Conservation (phyloP, 1,140 invertebrate genomes). For the Brachionus angularis region DNA sequence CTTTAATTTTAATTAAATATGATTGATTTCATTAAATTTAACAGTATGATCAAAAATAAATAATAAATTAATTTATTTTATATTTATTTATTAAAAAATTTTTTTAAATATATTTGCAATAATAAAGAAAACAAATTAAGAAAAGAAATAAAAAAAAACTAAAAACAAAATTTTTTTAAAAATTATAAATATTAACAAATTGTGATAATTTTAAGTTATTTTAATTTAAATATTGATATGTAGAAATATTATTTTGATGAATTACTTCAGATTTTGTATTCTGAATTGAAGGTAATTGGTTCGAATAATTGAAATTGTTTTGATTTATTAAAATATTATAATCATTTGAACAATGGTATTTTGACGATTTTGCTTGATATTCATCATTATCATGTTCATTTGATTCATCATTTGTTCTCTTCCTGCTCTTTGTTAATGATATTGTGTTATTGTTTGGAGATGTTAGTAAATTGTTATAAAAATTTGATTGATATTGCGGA, state of each 20-base stretch:
- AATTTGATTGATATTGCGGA: background rate
- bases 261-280: too few relatives aligned
- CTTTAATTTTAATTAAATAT: background rate
- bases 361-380: background rate
- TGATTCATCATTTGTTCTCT: slow-evolving; percentile 4
- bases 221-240: too few relatives aligned
- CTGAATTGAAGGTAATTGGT: background rate
- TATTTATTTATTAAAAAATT: background rate
- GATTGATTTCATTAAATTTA: background rate
- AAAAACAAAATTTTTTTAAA: background rate
- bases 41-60: background rate
- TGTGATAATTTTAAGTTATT: too few relatives aligned
- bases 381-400: background rate
- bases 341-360: slow-evolving; percentile 13
- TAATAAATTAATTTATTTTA: background rate
- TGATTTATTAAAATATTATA: background rate
- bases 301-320: slow-evolving; percentile 9
- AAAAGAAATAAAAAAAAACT: too few relatives aligned
- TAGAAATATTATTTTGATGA: too few relatives aligned
- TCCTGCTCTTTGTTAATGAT: background rate
- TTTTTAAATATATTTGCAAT: background rate
- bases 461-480: background rate
- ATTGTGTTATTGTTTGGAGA: background rate
- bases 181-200: background rate
- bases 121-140: too few relatives aligned